Conservation (phyloP, 2,888 invertebrate genomes). For the Mythimna ferrago region DNA sequence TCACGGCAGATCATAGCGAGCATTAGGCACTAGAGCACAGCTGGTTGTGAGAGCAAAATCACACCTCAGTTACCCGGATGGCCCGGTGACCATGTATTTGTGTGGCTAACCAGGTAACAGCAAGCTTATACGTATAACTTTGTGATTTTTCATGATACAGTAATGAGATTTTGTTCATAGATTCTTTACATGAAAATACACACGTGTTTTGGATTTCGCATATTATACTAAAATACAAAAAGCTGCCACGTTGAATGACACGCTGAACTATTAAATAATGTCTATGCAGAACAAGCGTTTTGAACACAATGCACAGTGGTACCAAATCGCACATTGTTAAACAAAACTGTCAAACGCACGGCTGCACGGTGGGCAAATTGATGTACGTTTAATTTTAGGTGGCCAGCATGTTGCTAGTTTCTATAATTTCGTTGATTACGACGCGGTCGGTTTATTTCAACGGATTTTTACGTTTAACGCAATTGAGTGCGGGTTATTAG, state of each 20-base stretch:
- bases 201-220: too few relatives aligned
- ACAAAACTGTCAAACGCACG: constrained; percentile 45
- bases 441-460: constrained; percentile 1
- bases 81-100: too few relatives aligned
- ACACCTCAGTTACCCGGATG: too few relatives aligned
- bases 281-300: neutral
- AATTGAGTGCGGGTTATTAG: constrained; percentile 14
- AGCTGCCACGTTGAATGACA: constrained; percentile 5
- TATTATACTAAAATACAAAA: constrained; percentile 4
- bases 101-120: too few relatives aligned
- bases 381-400: constrained; percentile 29
- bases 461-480: constrained; percentile 21
- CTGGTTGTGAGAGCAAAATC: too few relatives aligned
- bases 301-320: constrained; percentile 36
- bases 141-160: too few relatives aligned
- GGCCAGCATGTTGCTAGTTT: neutral
- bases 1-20: too few relatives aligned
- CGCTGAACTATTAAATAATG: constrained; percentile 29
- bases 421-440: constrained; percentile 41
- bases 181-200: too few relatives aligned
- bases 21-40: too few relatives aligned
- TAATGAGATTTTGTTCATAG: too few relatives aligned
- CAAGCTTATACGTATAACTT: too few relatives aligned
- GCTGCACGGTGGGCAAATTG: constrained; percentile 20
- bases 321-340: constrained; percentile 31